These are phyloP conservation scores for Clarias platycephalus DNA, from an alignment of 2,797 vertebrate genomes.

Conservation along the genomic window DNA sequence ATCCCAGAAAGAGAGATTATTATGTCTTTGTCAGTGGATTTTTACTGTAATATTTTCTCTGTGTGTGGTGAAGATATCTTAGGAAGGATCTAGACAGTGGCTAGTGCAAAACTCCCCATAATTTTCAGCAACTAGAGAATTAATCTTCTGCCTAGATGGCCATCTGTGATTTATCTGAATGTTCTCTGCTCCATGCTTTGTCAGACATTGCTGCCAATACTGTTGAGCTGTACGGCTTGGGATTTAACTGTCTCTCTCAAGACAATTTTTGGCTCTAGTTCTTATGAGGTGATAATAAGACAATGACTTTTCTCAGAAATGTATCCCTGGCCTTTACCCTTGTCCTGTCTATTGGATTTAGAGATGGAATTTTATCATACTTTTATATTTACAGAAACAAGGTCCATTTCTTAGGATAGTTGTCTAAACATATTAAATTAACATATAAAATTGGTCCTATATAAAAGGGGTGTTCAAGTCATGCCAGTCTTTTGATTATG, in stretches of 20 bases:
- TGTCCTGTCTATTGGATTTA: conserved; percentile 63
- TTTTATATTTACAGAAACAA: conserved; percentile 19
- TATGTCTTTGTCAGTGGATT: conserved; percentile 35
- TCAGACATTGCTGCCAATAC: conserved; percentile 62
- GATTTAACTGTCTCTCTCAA: conserved; percentile 63
- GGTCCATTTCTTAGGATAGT: background rate
- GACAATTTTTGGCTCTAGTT: conserved; percentile 66
- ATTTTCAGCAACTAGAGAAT: conserved; percentile 72
- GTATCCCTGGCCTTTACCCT: conserved; percentile 65
- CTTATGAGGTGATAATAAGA: conserved; percentile 80
- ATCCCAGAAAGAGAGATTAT: background rate
- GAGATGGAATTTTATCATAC: conserved; percentile 55
- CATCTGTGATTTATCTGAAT: conserved; percentile 78
- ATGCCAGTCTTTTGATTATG: no score
- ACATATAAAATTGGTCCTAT: no score
- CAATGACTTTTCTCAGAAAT: conserved; percentile 66
- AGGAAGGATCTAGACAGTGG: conserved; percentile 58
- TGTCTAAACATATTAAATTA: no score
- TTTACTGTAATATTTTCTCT: conserved; percentile 42
- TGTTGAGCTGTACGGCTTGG: conserved; percentile 57
- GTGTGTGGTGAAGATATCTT: conserved; percentile 60
- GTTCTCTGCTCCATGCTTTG: conserved; percentile 63
- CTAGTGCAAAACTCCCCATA: conserved; percentile 64
- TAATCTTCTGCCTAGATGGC: conserved; percentile 67
- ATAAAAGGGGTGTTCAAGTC: no score